These are phyloP conservation scores for Acyrthosiphon pisum DNA, from an alignment of 1,140 invertebrate species.

Conservation along the genomic window DNA sequence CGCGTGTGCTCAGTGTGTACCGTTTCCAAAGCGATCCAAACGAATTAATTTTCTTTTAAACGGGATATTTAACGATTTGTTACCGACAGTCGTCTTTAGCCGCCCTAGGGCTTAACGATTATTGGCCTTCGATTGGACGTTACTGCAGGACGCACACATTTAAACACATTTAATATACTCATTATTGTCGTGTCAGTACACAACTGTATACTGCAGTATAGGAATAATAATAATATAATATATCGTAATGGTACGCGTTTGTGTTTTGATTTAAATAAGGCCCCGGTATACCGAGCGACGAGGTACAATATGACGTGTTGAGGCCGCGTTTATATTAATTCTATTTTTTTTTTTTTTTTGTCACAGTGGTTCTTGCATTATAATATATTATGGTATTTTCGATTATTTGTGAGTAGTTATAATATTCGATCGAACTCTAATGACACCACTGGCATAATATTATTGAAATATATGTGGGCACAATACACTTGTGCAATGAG, in stretches of 20 bases:
- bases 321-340: no score
- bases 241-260: not conserved
- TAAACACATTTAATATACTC: not conserved
- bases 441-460: not conserved
- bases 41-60: conserved; percentile 45
- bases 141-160: not conserved
- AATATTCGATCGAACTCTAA: not conserved
- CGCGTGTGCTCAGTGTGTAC: not conserved
- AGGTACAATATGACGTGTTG: not conserved
- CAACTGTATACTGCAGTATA: no score
- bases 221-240: no score
- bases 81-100: conserved; percentile 33
- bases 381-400: not conserved
- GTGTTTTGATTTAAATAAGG: not conserved
- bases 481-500: not conserved
- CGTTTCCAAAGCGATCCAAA: conserved; percentile 1
- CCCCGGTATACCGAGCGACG: no score
- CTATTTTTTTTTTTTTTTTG: not conserved
- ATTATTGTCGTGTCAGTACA: no score
- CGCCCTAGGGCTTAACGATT: not conserved
- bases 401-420: not conserved
- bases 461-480: not conserved
- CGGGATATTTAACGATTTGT: conserved; percentile 21
- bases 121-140: conserved; percentile 4
- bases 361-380: no score